Evolutionary conservation across 2,888 invertebrate genomes (phyloP), one percentile per base, ranked within the genome.

Genomic region (Toxonevra muliebris): DNA sequence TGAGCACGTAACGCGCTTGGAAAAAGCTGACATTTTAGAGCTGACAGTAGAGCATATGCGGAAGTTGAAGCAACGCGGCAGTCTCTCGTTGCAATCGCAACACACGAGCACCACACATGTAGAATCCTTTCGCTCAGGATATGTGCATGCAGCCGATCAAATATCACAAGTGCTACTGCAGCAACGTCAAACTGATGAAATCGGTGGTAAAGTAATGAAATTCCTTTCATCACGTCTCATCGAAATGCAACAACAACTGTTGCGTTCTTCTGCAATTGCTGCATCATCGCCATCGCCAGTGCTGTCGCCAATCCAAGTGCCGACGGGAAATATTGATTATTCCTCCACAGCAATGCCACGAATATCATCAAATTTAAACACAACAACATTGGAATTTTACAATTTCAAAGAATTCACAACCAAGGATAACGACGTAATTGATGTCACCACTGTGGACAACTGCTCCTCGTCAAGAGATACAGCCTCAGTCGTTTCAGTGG

Each of bases 81-180:
- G 92, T 61, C 87, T 93, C 70, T 89, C 92, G 10, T 86, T 82
- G 66, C 80, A 82, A n/a, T 86, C 88, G 12, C 90, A 90, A 80
- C 13, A n/a, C 7, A 66, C 69, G 90, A 91, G 76, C 42, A 80
- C 78, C 70, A 80, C 82, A 89, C 92, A 83, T 76, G 90, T 92
- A 58, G 95, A 95, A 84, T 90, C 94, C 77, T 95, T 94, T 88
- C 90, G 93, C 71, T 93, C 94, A 68, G 95, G 95, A 71, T 95
- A 93, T 87, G 94, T 94, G 64, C 94, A 94, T 80, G 94, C 94
- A 78, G 95, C 95, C 75, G 93, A 93, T 83, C 95, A 95, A 87
- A 94, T 95, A 69, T 93, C 94, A 70, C 89, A 93, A 76, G 93
- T 94, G 79, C 84, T 95, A 92, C 92, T 61, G 89, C 93, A 74